Evolutionary conservation across 2,113 vertebrate species (phyloP).

Genomic region (Platanista minor): DNA sequence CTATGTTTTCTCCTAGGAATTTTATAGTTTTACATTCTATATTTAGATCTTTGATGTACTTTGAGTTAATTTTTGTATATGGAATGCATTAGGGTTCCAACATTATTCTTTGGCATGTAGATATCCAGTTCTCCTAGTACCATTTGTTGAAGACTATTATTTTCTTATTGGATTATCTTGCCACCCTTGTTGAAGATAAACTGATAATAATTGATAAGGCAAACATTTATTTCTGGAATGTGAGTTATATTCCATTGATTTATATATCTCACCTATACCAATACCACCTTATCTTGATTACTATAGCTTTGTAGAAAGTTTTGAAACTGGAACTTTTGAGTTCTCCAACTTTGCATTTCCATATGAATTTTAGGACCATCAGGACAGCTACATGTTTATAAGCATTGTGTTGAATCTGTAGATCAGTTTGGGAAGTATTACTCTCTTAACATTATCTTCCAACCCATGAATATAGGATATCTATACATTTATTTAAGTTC

Average conservation of each 20-base stretch:
- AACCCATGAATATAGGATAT: background rate
- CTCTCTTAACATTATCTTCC: background rate
- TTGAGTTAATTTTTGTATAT: background rate
- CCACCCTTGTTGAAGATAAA: background rate
- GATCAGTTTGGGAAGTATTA: background rate
- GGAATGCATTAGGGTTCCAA: background rate
- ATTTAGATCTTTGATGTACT: background rate
- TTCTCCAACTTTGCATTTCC: background rate
- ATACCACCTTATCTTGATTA: background rate
- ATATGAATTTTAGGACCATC: background rate
- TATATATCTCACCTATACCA: background rate
- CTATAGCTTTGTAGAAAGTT: background rate
- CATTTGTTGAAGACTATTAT: background rate
- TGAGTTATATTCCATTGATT: background rate
- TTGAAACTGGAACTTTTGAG: background rate
- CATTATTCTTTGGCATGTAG: background rate
- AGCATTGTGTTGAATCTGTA: background rate
- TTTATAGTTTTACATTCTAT: background rate
- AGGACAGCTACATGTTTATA: background rate
- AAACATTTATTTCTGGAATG: background rate
- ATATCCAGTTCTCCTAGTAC: background rate
- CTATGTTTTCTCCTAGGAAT: background rate
- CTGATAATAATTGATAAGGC: background rate
- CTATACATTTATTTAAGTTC: background rate
- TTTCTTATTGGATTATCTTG: background rate